Conservation (phyloP, 2,888 invertebrate species). For the Elegia similella region DNA sequence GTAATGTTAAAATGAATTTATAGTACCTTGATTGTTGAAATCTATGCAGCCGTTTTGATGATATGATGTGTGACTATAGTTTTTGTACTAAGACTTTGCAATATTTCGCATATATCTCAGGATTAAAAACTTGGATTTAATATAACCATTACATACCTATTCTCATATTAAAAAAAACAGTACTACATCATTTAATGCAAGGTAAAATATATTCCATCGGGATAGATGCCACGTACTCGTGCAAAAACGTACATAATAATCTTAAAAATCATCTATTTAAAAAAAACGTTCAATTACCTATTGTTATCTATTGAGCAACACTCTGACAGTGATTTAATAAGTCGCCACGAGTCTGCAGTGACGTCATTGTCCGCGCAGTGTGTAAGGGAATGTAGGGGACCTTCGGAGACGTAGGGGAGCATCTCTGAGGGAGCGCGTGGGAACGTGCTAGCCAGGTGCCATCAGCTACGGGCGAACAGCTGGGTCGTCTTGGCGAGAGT, state of each 20-base stretch:
- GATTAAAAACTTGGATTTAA: too few species aligned
- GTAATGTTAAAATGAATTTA: too few species aligned
- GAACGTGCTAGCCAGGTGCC: constrained; percentile 73
- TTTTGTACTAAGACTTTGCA: too few species aligned
- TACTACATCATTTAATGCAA: too few species aligned
- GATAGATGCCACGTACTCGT: background rate
- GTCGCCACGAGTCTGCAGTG: constrained; percentile 58
- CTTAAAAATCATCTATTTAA: background rate
- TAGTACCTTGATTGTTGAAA: too few species aligned
- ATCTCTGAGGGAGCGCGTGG: constrained; percentile 65
- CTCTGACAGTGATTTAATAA: constrained; percentile 36
- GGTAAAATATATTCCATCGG: too few species aligned
- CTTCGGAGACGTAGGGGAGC: constrained; percentile 34
- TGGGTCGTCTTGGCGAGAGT: constrained; percentile 38
- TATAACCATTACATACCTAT: too few species aligned
- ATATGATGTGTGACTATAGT: too few species aligned
- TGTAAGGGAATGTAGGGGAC: constrained; percentile 30
- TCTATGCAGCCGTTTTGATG: too few species aligned
- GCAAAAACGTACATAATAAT: background rate
- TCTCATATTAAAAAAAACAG: too few species aligned
- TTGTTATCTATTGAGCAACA: constrained; percentile 18
- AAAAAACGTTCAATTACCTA: background rate
- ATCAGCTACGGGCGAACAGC: constrained; percentile 58
- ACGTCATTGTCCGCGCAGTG: constrained; percentile 44
- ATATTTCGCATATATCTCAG: too few species aligned